Conservation (phyloP, 2,113 vertebrate genomes). For the Aegithalos caudatus region DNA sequence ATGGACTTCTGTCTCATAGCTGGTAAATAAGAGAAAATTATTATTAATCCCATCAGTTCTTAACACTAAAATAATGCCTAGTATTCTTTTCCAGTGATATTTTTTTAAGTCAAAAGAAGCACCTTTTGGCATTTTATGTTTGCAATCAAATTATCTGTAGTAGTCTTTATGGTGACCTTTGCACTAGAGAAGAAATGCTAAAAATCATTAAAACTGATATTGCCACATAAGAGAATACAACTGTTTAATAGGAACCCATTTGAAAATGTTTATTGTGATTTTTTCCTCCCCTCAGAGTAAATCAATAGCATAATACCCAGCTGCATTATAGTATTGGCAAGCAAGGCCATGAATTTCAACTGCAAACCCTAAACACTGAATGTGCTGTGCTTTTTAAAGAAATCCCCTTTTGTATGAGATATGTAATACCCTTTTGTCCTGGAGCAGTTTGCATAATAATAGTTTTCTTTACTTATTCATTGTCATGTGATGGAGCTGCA, state of each 20-base stretch:
- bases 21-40: not conserved
- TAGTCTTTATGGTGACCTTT: conserved; percentile 34
- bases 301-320: conserved; percentile 49
- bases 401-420: conserved; percentile 80
- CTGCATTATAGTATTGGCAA: conserved; percentile 69
- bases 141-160: not conserved
- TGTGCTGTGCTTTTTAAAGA: conserved; percentile 75
- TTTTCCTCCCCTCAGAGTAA: not conserved
- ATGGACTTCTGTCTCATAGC: not conserved
- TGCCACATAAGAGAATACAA: conserved; percentile 29
- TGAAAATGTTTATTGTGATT: conserved; percentile 63
- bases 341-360: conserved; percentile 65
- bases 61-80: not conserved
- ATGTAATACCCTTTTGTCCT: conserved; percentile 79
- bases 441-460: conserved; percentile 86
- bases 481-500: conserved; percentile 67
- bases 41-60: not conserved
- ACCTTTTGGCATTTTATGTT: not conserved
- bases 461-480: conserved; percentile 73
- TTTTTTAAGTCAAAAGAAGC: not conserved
- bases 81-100: not conserved
- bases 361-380: conserved; percentile 67
- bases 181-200: not conserved
- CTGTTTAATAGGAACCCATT: conserved; percentile 5
- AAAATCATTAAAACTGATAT: conserved; percentile 42